phyloP scores from a whole-genome alignment of 2,113 vertebrate species.

The Petrocephalus zakoni region DNA sequence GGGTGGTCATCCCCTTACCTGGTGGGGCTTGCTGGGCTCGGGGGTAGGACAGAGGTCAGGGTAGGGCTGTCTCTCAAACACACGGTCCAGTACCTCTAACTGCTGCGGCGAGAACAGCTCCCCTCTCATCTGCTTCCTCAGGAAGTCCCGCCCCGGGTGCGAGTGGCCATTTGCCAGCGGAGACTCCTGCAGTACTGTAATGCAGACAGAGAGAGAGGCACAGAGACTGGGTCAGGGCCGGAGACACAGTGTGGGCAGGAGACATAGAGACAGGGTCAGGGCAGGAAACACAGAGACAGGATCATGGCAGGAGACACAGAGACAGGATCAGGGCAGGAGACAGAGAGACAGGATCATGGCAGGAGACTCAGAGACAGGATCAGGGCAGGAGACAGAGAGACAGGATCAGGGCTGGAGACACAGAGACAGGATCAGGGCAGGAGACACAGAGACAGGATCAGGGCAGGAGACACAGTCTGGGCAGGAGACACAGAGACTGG shows the following conservation, averaged over 20 bases:
- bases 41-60: constrained; percentile 90
- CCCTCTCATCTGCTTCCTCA: constrained; percentile 96
- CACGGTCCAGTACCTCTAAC: constrained; percentile 91
- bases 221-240: background rate
- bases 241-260: background rate
- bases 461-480: background rate
- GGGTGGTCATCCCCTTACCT: constrained; percentile 60
- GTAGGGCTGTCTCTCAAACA: constrained; percentile 95
- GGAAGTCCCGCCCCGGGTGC: constrained; percentile 91
- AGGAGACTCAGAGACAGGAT: background rate
- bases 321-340: background rate
- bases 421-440: background rate
- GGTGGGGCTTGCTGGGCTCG: constrained; percentile 94
- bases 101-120: constrained; percentile 98
- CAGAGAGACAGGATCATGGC: background rate
- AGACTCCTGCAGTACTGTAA: constrained; percentile 85
- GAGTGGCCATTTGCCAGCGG: constrained; percentile 91
- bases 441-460: background rate
- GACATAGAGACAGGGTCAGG: too few relatives aligned
- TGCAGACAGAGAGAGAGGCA: background rate
- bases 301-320: background rate
- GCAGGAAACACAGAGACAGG: background rate
- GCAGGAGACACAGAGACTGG: background rate
- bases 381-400: background rate
- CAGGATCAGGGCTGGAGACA: background rate